A percentile compares a stretch with the other conserved stretches of the same genome.
phyloP scores from a whole-genome alignment of 2,113 vertebrate genomes.

The Campylomormyrus numenius region DNA sequence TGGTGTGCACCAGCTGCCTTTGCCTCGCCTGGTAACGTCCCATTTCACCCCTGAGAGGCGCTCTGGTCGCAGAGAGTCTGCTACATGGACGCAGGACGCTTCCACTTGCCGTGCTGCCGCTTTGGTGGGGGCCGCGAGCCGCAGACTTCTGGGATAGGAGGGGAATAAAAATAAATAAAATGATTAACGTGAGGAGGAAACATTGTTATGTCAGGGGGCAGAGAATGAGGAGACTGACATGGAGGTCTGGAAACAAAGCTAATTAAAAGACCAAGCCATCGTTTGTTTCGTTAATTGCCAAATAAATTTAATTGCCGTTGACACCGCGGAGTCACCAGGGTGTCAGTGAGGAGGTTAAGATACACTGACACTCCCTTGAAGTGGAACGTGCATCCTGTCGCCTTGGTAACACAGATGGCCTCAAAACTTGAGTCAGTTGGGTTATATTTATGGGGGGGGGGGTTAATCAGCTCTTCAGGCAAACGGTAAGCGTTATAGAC shows the following conservation, averaged over 20 bases:
- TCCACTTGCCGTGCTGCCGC: neutral
- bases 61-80: neutral
- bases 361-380: neutral
- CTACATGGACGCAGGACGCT: neutral
- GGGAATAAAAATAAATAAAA: neutral
- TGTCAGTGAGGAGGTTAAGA: neutral
- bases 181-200: neutral
- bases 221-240: neutral
- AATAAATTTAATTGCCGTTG: constrained; percentile 7
- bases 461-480: neutral
- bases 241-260: neutral
- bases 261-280: neutral
- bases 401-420: neutral
- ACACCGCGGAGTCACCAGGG: constrained; percentile 5
- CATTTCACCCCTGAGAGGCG: neutral
- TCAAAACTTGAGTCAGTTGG: neutral
- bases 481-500: neutral
- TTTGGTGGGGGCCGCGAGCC: neutral
- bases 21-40: neutral
- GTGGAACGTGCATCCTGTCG: neutral
- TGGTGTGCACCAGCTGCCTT: neutral
- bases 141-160: neutral
- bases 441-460: neutral
- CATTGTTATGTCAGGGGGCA: neutral
- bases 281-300: constrained; percentile 11